Evolutionary conservation across 2,113 vertebrate species (phyloP).

Genomic region (Toxostoma redivivum): DNA sequence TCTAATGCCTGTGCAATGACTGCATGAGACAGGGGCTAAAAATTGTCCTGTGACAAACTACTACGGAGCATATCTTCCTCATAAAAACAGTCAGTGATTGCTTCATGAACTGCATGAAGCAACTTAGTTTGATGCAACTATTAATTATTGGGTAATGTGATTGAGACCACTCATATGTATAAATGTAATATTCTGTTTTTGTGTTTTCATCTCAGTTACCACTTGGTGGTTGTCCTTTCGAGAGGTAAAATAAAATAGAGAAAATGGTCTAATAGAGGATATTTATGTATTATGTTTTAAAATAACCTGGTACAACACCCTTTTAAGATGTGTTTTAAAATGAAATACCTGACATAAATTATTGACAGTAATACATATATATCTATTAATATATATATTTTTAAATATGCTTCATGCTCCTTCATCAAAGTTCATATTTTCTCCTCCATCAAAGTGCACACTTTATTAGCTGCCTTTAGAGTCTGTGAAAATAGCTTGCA

Average conservation of each 20-base stretch:
- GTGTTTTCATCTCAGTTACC: background rate
- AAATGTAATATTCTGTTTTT: background rate
- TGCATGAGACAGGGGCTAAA: background rate
- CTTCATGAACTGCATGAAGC: background rate
- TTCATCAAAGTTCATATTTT: background rate
- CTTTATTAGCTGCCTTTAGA: background rate
- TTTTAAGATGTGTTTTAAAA: background rate
- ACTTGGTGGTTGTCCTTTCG: background rate
- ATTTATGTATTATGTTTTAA: background rate
- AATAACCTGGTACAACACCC: background rate
- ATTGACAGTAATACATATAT: background rate
- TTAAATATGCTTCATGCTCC: background rate
- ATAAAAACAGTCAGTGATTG: background rate
- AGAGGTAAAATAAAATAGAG: background rate
- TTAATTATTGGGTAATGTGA: background rate
- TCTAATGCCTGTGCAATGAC: accelerated
- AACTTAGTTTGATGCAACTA: background rate
- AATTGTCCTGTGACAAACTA: background rate
- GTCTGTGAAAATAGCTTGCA: background rate
- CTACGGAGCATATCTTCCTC: background rate
- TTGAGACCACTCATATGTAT: background rate
- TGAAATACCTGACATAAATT: background rate
- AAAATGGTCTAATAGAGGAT: background rate
- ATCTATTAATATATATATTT: background rate
- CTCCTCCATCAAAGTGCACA: background rate